phyloP scores from a whole-genome alignment of 2,888 invertebrate species.

The Eupithecia inturbata region DNA sequence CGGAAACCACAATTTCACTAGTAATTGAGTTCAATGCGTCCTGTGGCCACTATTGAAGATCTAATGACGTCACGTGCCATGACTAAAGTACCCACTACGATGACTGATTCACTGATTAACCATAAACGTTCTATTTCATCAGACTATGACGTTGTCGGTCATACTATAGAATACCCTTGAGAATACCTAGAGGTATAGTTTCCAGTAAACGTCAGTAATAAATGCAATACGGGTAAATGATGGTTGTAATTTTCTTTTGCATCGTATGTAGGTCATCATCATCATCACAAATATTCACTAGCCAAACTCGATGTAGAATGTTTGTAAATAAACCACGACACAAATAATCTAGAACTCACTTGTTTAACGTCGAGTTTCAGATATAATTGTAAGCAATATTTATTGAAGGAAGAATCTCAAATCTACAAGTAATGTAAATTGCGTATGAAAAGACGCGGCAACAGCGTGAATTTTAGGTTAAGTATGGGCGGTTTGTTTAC shows the following conservation, averaged over 20 bases:
- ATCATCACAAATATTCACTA: not conserved
- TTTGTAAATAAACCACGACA: too few relatives aligned
- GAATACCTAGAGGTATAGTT: not conserved
- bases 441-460: too few relatives aligned
- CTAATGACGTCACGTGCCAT: conserved; percentile 6
- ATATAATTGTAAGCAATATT: too few relatives aligned
- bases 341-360: too few relatives aligned
- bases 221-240: not conserved
- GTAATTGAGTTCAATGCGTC: not conserved
- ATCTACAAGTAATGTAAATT: too few relatives aligned
- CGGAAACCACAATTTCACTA: conserved; percentile 1
- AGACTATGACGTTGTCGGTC: not conserved
- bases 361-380: too few relatives aligned
- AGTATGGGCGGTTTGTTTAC: too few relatives aligned
- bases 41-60: not conserved
- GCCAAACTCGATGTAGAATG: too few relatives aligned
- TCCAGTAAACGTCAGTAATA: not conserved
- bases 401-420: too few relatives aligned
- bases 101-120: not conserved
- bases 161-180: not conserved
- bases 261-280: not conserved
- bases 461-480: too few relatives aligned
- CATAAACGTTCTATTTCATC: not conserved
- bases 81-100: not conserved
- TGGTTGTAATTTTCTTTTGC: not conserved